A percentile compares a stretch with the other conserved stretches of the same genome.
phyloP scores from a whole-genome alignment of 2,888 invertebrate genomes.

The Noctua comes region DNA sequence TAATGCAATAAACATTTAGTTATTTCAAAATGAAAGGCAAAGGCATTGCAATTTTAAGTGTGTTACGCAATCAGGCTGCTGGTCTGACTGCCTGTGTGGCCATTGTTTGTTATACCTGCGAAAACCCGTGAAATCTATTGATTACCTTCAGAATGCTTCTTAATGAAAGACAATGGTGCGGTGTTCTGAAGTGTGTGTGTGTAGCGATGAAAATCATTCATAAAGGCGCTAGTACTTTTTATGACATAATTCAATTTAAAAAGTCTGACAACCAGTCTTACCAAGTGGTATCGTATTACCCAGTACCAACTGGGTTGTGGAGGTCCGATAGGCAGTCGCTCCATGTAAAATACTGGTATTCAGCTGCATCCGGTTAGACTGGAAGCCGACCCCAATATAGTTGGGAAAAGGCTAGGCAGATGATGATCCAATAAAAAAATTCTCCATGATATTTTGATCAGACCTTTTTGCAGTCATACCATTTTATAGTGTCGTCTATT shows the following conservation, averaged over 20 bases:
- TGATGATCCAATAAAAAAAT: no score
- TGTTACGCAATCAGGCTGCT: not conserved
- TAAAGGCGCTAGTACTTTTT: not conserved
- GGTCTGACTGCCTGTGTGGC: not conserved
- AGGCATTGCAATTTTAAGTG: not conserved
- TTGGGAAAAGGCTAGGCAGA: no score
- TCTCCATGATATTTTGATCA: not conserved
- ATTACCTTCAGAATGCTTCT: not conserved
- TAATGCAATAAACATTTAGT: not conserved
- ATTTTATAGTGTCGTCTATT: not conserved
- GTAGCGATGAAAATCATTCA: not conserved
- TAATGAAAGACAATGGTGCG: not conserved
- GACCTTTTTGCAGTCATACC: no score
- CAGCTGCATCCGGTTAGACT: no score
- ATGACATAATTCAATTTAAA: not conserved
- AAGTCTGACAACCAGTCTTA: no score
- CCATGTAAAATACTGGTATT: no score
- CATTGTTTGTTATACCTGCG: not conserved
- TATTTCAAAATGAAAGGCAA: not conserved
- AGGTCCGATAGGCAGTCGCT: no score
- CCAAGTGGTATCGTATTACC: no score
- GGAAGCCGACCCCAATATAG: no score
- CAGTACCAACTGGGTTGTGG: no score
- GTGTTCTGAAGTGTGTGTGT: not conserved
- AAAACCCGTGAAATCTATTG: not conserved